A percentile compares a stretch with the other conserved stretches of the same genome.
Conservation (phyloP, 2,888 invertebrate genomes). For the Stenodema calcarata region DNA sequence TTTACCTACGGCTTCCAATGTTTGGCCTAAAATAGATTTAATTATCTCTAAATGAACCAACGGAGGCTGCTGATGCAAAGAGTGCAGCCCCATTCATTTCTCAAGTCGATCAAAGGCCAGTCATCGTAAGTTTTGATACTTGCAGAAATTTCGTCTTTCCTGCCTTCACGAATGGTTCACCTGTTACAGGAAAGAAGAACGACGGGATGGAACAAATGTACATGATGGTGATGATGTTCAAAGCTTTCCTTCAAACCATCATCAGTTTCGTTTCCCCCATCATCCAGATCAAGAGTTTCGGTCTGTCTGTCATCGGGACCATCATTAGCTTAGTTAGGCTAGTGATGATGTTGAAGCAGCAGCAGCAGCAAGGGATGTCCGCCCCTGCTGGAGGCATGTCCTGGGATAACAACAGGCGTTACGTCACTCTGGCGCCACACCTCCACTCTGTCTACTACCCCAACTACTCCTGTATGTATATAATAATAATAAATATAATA, state of each 20-base stretch:
- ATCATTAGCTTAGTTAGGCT: slow-evolving; percentile 48
- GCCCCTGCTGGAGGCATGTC: neutral
- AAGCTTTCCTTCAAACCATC: slow-evolving; percentile 53
- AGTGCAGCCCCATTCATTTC: too few species aligned
- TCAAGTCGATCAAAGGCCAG: too few species aligned
- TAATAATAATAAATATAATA: too few species aligned
- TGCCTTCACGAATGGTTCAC: neutral
- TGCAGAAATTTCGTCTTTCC: neutral
- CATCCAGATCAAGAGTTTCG: slow-evolving; percentile 52
- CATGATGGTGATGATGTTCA: slow-evolving; percentile 60
- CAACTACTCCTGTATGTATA: neutral
- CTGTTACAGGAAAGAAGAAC: slow-evolving; percentile 43
- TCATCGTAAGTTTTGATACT: too few species aligned
- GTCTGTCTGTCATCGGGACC: slow-evolving; percentile 48
- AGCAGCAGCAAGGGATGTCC: neutral
- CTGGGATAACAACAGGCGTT: slow-evolving; percentile 18
- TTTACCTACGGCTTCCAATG: too few species aligned
- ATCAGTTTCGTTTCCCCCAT: slow-evolving; percentile 51
- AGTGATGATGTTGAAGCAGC: slow-evolving; percentile 30
- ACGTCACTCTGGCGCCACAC: neutral
- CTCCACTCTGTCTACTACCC: neutral
- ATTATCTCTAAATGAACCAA: too few species aligned
- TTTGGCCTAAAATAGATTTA: too few species aligned
- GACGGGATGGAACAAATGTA: slow-evolving; percentile 44
- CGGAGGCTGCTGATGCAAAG: too few species aligned